These are phyloP conservation scores for Sminthurides aquaticus DNA, from an alignment of 2,888 invertebrate genomes.

Conservation along the genomic window DNA sequence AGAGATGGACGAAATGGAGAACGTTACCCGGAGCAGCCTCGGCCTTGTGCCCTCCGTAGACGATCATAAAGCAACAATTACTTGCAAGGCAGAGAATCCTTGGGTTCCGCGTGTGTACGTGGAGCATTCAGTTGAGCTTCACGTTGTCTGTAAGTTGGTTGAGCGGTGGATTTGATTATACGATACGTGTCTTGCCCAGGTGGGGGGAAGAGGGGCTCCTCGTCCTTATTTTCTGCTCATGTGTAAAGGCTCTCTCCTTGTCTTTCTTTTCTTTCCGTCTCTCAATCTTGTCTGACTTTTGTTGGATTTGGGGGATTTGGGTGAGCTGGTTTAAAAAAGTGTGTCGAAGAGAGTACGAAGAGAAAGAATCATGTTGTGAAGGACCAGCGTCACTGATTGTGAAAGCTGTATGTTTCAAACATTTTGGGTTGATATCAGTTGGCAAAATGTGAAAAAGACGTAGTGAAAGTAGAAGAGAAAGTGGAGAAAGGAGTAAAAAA, in stretches of 20 bases:
- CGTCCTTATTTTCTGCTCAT: no score
- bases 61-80: conserved; percentile 80
- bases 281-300: not conserved
- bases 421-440: no score
- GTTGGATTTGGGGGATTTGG: not conserved
- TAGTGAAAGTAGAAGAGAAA: not conserved
- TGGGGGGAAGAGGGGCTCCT: no score
- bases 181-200: not conserved
- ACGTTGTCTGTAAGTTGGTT: conserved; percentile 76
- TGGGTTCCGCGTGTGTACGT: conserved; percentile 74
- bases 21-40: conserved; percentile 75
- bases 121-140: conserved; percentile 78
- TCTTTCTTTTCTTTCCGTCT: no score
- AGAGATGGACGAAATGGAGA: conserved; percentile 51
- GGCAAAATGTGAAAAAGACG: not conserved
- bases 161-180: no score
- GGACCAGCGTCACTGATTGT: no score
- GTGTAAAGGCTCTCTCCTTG: no score
- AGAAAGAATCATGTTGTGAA: no score
- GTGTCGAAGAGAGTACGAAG: not conserved
- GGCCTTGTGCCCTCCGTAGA: conserved; percentile 81
- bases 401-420: no score
- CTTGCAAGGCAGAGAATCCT: conserved; percentile 84
- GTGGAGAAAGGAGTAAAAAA: not conserved
- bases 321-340: conserved; percentile 3